Evolutionary conservation across 2,113 vertebrate genomes (phyloP), one percentile per base, ranked within the genome.

Genomic region (Butorides virescens): DNA sequence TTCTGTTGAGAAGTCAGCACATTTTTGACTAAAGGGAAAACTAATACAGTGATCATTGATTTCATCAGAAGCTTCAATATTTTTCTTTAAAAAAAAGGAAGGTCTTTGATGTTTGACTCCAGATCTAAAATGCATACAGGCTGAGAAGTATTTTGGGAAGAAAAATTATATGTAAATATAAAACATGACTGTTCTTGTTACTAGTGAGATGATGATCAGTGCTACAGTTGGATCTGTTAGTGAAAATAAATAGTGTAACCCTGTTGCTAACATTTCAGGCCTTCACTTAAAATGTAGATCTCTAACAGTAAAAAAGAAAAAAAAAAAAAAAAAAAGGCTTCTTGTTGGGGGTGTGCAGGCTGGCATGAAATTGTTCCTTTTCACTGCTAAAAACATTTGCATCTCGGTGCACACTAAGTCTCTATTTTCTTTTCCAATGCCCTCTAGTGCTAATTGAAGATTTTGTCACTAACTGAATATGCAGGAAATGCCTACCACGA

Each of bases 371-470:
- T 96, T 63, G 11, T 34, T 61, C 68, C 78, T 97, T 95, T 97
- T 96, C 91, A 84, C 61, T 90, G 67, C 61, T 86, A 76, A 90
- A 91, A 92, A 20, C 86, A 91, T 97, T 95, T 97, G 93, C 92
- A 93, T 85, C 83, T 94, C 89, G 95, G 91, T 73, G 78, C 49
- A 95, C 94, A 88, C 81, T 96, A 91, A 66, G 65, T 70, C 58
- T 97, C 79, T 97, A 88, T 93, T 92, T 96, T 87, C 34, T 88
- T 97, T 95, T 83, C 93, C 91, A 95, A 68, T 97, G 96, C 83
- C 94, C 74, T 95, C 90, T 96, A 95, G 94, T 86, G 63, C 88
- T 98, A 96, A 98, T 59, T 97, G 96, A 97, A 92, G 90, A 98
- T 93, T 95, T 86, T 97, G 81, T 97, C 94, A 79, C 89, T 77